phyloP scores from a whole-genome alignment of 2,797 vertebrate species.

The Rhinophrynus dorsalis region DNA sequence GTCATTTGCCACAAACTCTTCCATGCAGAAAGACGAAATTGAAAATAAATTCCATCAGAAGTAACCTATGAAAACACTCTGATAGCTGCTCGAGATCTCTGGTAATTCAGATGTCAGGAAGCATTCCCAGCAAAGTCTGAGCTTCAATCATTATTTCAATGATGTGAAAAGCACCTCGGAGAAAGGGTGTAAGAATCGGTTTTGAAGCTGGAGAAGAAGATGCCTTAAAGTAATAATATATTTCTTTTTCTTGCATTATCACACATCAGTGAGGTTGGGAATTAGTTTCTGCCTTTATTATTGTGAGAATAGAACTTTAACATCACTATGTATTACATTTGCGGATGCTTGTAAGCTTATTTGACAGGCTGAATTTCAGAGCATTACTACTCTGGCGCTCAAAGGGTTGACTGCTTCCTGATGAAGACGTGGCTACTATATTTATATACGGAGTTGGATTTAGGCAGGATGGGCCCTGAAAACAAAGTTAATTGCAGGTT shows the following conservation, averaged over 20 bases:
- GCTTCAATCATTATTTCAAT: conserved; percentile 24
- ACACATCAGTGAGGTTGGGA: conserved; percentile 23
- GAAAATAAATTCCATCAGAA: neutral
- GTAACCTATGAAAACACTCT: neutral
- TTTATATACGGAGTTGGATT: too few relatives aligned
- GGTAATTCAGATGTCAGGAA: conserved; percentile 28
- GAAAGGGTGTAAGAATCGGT: neutral
- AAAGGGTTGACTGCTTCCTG: conserved; percentile 12
- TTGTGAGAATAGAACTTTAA: conserved; percentile 14
- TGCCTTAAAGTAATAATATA: neutral
- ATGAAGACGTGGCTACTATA: too few relatives aligned
- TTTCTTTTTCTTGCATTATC: conserved; percentile 22
- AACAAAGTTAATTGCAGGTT: too few relatives aligned
- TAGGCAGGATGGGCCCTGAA: too few relatives aligned
- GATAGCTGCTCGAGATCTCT: neutral
- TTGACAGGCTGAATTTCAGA: conserved; percentile 63
- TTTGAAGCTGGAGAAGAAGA: neutral
- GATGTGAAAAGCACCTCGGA: conserved; percentile 22
- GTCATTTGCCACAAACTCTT: conserved; percentile 6
- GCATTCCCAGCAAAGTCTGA: neutral
- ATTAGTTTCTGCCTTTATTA: conserved; percentile 29
- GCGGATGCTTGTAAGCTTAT: neutral
- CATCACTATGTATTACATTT: conserved; percentile 12
- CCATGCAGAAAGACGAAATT: neutral
- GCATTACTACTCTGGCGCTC: too few relatives aligned